Evolutionary conservation across 2,113 vertebrate genomes (phyloP).

Genomic region (Glaucidium brasilianum): DNA sequence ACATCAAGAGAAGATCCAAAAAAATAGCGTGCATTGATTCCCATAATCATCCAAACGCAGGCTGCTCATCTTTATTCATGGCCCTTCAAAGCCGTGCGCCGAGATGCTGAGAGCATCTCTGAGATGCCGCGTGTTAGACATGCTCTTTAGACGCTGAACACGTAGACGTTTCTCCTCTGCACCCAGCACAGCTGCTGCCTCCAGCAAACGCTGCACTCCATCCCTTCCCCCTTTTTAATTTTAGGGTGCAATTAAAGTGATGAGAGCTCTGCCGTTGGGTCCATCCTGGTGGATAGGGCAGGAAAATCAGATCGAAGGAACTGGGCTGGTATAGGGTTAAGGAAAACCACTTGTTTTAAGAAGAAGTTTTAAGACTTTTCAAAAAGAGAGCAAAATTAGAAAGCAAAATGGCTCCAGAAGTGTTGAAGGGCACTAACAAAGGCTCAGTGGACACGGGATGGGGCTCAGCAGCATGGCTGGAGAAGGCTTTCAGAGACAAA

Average conservation of each 20-base stretch:
- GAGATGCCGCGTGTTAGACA: neutral
- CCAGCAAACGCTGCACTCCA: rapidly evolving
- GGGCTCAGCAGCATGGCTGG: neutral
- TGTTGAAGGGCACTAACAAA: neutral
- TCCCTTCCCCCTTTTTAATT: neutral
- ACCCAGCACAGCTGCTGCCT: neutral
- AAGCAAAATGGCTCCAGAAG: neutral
- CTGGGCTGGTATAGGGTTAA: neutral
- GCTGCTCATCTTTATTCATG: constrained; percentile 61
- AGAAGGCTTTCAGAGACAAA: neutral
- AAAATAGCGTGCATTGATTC: neutral
- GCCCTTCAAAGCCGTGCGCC: neutral
- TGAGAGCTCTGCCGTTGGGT: neutral
- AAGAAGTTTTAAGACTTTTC: neutral
- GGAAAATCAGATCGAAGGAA: neutral
- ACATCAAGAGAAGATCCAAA: constrained; percentile 36
- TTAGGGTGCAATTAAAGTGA: neutral
- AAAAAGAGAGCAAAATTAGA: neutral
- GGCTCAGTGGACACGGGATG: neutral
- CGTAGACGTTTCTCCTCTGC: neutral
- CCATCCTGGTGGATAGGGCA: neutral
- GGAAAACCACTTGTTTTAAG: neutral
- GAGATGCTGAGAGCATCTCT: neutral
- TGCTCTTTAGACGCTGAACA: neutral
- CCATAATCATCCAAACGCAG: constrained; percentile 25